Evolutionary conservation across 53 echinoderm and acorn worm genomes (phyloP), one percentile per base, ranked within the genome.

Genomic region (Zoroaster sp.): DNA sequence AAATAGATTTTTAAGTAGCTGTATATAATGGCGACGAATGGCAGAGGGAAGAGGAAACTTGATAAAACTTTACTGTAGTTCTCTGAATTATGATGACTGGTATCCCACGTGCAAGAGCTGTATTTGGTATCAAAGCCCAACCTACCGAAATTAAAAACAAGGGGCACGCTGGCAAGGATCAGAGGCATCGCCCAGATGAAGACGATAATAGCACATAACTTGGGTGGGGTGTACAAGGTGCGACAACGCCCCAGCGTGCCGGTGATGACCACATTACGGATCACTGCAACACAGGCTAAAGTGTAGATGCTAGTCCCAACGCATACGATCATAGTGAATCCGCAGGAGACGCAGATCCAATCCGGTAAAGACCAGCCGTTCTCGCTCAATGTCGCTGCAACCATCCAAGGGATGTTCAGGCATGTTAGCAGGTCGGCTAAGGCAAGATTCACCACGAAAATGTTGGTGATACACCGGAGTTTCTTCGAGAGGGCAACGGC

Each of bases 101-200:
- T 88, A 20, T 88, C 92, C 92, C 92, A 91, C 1, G 92, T 91
- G 74, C 92, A 91, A 0, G 87, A 72, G 80, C 88, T 91, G 39
- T 78, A 91, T 10, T 87, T 77, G 32, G 17, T 36, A 33, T 91
- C 92, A 72, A 87, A 91, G 4, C 92, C 92, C 4, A 87, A 52
- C 35, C 73, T 41, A 20, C 92, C 92, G 38, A 91, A 71, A 37
- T 83, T 33, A 18, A 77, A 80, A 28, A 85, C 28, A 4, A 80
- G 13, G 11, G 92, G 92, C 9, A 79, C 44, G 15, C 35, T 44
- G 23, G 92, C 92, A 2, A 79, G 12, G 17, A 66, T 36, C 25
- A 88, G 13, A 30, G 89, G 72, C 40, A 89, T 51, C 13, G 89
- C 51, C 89, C 89, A 89, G 89, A 89, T 71, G 8, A 89, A 35